Evolutionary conservation across 1,140 invertebrate species (phyloP).

Genomic region (Drosophila chauvacae): DNA sequence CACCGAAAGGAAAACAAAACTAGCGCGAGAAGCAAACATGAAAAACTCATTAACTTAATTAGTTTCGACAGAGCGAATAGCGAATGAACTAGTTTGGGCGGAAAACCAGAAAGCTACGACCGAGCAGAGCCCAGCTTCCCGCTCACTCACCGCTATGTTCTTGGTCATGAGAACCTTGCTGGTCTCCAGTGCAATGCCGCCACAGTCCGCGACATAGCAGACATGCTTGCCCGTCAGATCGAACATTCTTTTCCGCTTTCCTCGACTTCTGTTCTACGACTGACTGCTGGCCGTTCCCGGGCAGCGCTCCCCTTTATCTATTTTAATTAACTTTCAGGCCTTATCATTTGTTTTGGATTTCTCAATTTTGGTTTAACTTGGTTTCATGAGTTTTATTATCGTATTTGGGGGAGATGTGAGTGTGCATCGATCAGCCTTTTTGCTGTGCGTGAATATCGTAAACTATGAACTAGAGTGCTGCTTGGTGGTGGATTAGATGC

Average conservation of each 20-base stretch:
- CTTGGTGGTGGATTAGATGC: constrained; percentile 50
- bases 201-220: constrained; percentile 80
- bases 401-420: constrained; percentile 30
- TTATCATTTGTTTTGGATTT: constrained; percentile 53
- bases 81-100: constrained; percentile 26
- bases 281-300: constrained; percentile 12
- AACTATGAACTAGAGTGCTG: constrained; percentile 28
- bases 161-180: constrained; percentile 77
- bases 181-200: constrained; percentile 75
- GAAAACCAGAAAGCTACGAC: background rate
- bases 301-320: constrained; percentile 22
- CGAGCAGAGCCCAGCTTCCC: constrained; percentile 7
- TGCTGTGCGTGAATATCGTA: constrained; percentile 32
- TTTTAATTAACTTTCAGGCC: constrained; percentile 59
- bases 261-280: constrained; percentile 36
- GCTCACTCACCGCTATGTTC: constrained; percentile 73
- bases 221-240: constrained; percentile 75
- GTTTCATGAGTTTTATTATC: constrained; percentile 31
- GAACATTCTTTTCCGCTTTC: constrained; percentile 63
- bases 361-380: constrained; percentile 35
- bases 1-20: background rate
- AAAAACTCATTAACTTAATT: constrained; percentile 62
- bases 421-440: constrained; percentile 47
- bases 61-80: constrained; percentile 32
- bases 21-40: constrained; percentile 33